These are phyloP conservation scores for Orthonevra nobilis DNA, from an alignment of 2,888 invertebrate species.

Conservation along the genomic window DNA sequence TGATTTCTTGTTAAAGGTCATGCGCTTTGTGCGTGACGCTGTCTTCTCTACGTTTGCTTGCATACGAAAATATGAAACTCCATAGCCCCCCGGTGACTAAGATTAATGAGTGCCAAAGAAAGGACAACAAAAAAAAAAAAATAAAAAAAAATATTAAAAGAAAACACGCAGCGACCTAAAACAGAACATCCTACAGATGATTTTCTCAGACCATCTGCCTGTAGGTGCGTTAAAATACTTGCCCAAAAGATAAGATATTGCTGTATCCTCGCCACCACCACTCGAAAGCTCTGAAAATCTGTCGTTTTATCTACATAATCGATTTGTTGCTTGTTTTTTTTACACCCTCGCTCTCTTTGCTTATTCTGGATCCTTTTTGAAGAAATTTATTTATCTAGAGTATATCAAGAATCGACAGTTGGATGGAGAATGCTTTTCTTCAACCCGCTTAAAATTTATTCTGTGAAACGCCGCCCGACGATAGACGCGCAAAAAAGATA, in stretches of 20 bases:
- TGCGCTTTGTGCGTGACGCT: conserved; percentile 38
- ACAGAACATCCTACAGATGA: conserved; percentile 6
- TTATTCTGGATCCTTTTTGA: neutral
- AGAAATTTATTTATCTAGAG: conserved; percentile 22
- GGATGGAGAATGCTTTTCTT: conserved; percentile 3
- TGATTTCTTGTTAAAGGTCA: conserved; percentile 52
- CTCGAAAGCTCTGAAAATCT: conserved; percentile 49
- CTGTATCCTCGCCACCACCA: conserved; percentile 36
- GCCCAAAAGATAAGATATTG: conserved; percentile 33
- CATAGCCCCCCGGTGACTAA: conserved; percentile 47
- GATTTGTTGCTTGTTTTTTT: conserved; percentile 14
- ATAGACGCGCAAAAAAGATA: conserved; percentile 12
- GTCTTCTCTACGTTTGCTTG: conserved; percentile 8
- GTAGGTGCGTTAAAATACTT: conserved; percentile 24
- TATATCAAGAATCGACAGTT: neutral
- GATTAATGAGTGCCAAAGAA: conserved; percentile 50
- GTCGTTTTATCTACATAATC: conserved; percentile 60
- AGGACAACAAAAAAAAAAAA: neutral
- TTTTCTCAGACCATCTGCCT: conserved; percentile 4
- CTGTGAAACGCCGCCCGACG: conserved; percentile 18
- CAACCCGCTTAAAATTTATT: conserved; percentile 22
- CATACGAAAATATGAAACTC: conserved; percentile 25
- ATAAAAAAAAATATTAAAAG: neutral
- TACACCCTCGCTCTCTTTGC: neutral
- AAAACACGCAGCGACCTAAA: conserved; percentile 2